Percentiles rank a stretch among this genome's conserved stretches.
Evolutionary conservation across 2,888 invertebrate genomes (phyloP).

Genomic region (Latrodectus hesperus): DNA sequence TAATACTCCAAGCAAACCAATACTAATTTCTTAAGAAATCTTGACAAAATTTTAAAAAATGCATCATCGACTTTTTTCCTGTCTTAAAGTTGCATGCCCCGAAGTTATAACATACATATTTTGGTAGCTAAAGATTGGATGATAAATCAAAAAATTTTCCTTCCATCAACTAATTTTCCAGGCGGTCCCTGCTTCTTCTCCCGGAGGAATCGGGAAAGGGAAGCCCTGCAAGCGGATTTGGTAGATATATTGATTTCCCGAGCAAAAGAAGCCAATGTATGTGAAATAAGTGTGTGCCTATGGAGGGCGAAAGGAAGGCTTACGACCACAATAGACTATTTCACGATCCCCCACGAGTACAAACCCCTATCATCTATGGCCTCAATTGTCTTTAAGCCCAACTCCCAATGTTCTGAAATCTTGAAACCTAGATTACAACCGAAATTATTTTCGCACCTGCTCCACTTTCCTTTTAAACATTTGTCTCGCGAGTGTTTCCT

Average conservation of each 20-base stretch:
- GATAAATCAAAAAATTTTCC: neutral
- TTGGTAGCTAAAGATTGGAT: neutral
- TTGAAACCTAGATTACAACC: constrained; percentile 60
- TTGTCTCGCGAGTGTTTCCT: constrained; percentile 21
- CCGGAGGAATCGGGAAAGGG: constrained; percentile 29
- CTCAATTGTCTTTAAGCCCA: constrained; percentile 59
- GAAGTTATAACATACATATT: too few relatives aligned
- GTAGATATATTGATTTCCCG: constrained; percentile 68
- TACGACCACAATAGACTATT: constrained; percentile 66
- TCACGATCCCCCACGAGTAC: constrained; percentile 12
- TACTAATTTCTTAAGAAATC: too few relatives aligned
- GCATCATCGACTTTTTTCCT: too few relatives aligned
- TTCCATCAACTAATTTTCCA: constrained; percentile 5
- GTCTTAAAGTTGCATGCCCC: too few relatives aligned
- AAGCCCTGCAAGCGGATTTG: constrained; percentile 60
- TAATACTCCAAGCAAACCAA: too few relatives aligned
- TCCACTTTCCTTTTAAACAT: constrained; percentile 60
- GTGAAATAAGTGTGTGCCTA: constrained; percentile 65
- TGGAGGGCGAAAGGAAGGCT: constrained; percentile 27
- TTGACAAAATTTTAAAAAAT: too few relatives aligned
- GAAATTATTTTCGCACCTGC: constrained; percentile 68
- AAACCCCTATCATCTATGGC: constrained; percentile 52
- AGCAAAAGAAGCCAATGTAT: constrained; percentile 41
- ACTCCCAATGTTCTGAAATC: constrained; percentile 40
- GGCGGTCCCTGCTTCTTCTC: constrained; percentile 43